Percentiles rank a stretch among this genome's conserved stretches.
Conservation (phyloP, 2,113 vertebrate genomes). For the Microtus montanus region DNA sequence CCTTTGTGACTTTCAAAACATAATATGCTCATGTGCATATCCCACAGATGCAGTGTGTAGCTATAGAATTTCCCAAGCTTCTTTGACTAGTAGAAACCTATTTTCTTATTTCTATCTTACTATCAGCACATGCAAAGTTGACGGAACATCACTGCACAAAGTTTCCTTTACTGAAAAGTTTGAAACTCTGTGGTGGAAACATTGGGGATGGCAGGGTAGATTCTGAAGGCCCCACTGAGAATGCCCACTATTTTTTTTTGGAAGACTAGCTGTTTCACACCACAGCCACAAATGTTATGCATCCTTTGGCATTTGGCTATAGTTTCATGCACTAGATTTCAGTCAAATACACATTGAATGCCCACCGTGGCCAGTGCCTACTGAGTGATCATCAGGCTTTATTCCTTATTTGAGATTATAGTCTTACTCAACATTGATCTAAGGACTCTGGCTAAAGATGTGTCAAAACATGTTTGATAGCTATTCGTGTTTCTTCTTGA, state of each 20-base stretch:
- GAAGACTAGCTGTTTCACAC: neutral
- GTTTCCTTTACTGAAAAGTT: neutral
- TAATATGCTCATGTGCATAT: neutral
- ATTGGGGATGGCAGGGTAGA: too few species aligned
- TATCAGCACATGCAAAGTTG: neutral
- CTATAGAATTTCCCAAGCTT: neutral
- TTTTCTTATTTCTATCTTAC: neutral
- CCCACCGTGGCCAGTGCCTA: rapidly evolving
- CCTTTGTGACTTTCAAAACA: neutral
- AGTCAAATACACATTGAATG: rapidly evolving
- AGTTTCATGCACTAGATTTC: neutral
- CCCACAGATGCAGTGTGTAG: neutral
- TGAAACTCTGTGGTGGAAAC: neutral
- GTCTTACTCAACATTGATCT: neutral
- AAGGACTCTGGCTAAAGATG: neutral
- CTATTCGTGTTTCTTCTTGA: neutral
- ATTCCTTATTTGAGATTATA: neutral
- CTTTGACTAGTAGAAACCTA: neutral
- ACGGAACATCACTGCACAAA: neutral
- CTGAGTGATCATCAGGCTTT: neutral
- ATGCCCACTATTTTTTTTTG: neutral
- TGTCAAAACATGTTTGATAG: neutral
- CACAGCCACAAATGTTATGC: neutral
- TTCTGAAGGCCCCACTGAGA: neutral
- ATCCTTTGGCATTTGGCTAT: neutral